phyloP scores from a whole-genome alignment of 2,888 invertebrate genomes.

The Cremastobaeus sp. region DNA sequence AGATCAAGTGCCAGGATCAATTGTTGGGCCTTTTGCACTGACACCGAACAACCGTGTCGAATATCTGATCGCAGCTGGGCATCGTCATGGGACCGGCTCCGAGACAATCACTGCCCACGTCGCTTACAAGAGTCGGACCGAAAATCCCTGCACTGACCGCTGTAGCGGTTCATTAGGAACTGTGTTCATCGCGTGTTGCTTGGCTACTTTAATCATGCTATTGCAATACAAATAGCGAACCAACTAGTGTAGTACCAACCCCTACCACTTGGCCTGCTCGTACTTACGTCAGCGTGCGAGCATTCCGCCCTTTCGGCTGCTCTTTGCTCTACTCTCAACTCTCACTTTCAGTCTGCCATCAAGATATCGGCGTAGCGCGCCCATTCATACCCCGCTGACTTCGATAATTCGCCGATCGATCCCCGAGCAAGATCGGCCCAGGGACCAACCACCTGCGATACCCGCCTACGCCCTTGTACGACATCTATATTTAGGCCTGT shows the following conservation, averaged over 20 bases:
- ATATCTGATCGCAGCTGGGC: conserved; percentile 2
- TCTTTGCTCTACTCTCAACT: conserved; percentile 35
- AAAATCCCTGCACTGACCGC: conserved; percentile 60
- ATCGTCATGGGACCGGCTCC: conserved; percentile 9
- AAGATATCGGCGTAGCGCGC: conserved; percentile 20
- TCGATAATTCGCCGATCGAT: too few species aligned
- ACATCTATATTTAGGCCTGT: conserved; percentile 49
- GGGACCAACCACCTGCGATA: conserved; percentile 28
- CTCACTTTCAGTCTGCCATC: conserved; percentile 59
- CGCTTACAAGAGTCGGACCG: neutral
- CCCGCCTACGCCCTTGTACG: conserved; percentile 6
- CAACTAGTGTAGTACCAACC: conserved; percentile 36
- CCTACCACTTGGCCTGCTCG: conserved; percentile 40
- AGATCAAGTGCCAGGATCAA: too few species aligned
- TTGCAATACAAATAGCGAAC: conserved; percentile 39
- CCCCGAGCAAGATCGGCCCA: conserved; percentile 2
- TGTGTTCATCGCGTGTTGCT: conserved; percentile 74
- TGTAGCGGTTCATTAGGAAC: conserved; percentile 69
- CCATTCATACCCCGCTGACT: conserved; percentile 17
- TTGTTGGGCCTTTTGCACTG: conserved; percentile 1
- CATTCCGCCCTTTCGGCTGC: conserved; percentile 41
- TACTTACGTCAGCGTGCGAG: conserved; percentile 45
- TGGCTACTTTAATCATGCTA: conserved; percentile 70
- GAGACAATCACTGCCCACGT: neutral
- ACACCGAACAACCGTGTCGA: neutral